A percentile compares a stretch with the other conserved stretches of the same genome.
phyloP scores from a whole-genome alignment of 2,113 vertebrate species.

The Grammomys surdaster region DNA sequence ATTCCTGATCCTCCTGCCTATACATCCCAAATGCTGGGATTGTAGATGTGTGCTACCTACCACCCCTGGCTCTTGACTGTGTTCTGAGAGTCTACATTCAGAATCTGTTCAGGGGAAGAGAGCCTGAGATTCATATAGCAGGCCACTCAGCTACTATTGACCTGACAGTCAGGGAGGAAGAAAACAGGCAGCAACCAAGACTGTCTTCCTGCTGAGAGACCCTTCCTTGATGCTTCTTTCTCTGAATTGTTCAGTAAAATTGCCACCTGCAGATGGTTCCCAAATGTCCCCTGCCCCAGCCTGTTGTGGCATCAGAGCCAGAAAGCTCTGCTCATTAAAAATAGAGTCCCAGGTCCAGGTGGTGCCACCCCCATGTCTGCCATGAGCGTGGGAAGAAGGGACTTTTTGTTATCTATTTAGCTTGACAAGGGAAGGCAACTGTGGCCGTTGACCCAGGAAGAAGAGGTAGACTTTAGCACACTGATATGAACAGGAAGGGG shows the following conservation, averaged over 20 bases:
- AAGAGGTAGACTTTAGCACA: background rate
- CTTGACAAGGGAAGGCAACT: background rate
- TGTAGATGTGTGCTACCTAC: background rate
- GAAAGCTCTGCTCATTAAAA: constrained; percentile 14
- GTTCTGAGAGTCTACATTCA: background rate
- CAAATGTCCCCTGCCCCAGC: background rate
- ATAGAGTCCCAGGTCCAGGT: background rate
- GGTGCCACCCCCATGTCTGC: background rate
- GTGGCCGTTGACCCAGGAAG: background rate
- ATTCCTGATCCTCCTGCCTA: background rate
- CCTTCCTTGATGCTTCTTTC: background rate
- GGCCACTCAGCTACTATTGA: background rate
- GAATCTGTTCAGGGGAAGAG: background rate
- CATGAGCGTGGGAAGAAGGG: background rate
- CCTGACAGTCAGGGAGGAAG: background rate
- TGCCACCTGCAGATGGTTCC: background rate
- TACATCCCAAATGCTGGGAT: background rate
- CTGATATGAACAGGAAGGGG: background rate
- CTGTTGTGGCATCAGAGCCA: background rate
- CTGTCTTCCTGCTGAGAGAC: background rate
- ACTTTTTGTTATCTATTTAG: background rate
- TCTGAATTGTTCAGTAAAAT: background rate
- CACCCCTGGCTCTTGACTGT: background rate
- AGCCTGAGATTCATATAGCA: background rate
- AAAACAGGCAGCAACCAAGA: background rate